A percentile compares a stretch with the other conserved stretches of the same genome.
These are phyloP conservation scores for Xanthia icteritia DNA, from an alignment of 2,888 invertebrate species.

Conservation along the genomic window DNA sequence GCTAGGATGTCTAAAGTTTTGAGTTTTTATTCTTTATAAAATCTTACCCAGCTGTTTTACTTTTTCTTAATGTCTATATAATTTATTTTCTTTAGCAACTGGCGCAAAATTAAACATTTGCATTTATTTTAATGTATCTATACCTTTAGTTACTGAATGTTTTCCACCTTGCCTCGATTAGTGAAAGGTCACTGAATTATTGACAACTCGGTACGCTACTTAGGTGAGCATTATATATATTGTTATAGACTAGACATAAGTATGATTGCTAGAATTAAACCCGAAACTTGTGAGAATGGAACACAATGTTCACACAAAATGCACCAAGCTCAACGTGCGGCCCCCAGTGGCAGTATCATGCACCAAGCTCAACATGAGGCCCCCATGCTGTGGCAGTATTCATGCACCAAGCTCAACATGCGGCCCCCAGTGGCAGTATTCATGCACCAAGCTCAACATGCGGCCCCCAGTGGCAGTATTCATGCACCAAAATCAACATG, in stretches of 20 bases:
- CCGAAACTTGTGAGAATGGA: neutral
- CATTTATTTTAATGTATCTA: neutral
- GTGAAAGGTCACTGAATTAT: conserved; percentile 2
- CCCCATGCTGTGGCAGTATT: neutral
- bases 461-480: too few relatives aligned
- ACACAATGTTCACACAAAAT: too few relatives aligned
- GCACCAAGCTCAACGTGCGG: neutral
- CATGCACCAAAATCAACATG: too few relatives aligned
- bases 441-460: neutral
- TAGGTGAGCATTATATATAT: neutral
- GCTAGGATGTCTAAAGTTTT: too few relatives aligned
- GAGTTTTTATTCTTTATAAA: neutral
- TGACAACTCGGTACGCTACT: neutral
- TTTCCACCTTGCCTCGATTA: neutral
- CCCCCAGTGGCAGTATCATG: too few relatives aligned
- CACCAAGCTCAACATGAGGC: too few relatives aligned
- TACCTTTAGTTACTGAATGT: neutral
- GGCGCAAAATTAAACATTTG: neutral
- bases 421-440: neutral
- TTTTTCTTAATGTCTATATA: neutral
- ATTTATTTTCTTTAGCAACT: neutral
- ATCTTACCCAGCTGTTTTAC: neutral
- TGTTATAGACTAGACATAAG: neutral
- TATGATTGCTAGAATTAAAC: neutral
- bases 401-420: neutral